phyloP scores from a whole-genome alignment of 2,113 vertebrate species.

The Cryptoleucopteryx plumbea region DNA sequence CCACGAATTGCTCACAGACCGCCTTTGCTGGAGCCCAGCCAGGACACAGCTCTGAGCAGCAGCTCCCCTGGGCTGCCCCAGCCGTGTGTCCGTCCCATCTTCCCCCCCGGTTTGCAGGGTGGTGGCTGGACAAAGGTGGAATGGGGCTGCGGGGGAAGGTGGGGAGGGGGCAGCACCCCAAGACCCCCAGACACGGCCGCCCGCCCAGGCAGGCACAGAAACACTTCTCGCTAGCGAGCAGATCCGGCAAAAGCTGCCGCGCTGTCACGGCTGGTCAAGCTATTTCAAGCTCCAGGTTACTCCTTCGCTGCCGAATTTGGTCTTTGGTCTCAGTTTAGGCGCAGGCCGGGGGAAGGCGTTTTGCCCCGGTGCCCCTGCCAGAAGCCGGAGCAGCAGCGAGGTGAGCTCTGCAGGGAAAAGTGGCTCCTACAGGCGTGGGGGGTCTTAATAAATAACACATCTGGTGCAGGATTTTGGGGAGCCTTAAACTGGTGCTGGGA shows the following conservation, averaged over 20 bases:
- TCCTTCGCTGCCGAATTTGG: no score
- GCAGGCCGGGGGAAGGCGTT: no score
- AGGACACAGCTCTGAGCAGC: not conserved
- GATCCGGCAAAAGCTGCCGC: not conserved
- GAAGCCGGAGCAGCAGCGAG: no score
- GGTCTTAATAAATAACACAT: fast-evolving
- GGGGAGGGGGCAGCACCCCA: not conserved
- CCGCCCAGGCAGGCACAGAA: not conserved
- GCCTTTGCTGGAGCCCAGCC: fast-evolving
- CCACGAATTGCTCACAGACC: fast-evolving
- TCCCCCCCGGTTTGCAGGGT: not conserved
- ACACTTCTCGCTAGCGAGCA: not conserved
- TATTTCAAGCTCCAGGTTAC: fast-evolving
- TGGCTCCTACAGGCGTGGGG: no score
- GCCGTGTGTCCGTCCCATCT: no score
- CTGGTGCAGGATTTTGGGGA: not conserved
- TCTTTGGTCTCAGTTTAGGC: not conserved
- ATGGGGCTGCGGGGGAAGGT: no score
- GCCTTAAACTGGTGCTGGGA: not conserved
- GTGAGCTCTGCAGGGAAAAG: not conserved
- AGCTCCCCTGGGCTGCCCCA: not conserved
- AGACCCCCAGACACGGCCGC: no score
- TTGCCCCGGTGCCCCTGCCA: no score
- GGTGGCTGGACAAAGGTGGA: not conserved
- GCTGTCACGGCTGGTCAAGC: fast-evolving